Percentiles rank a stretch among this genome's conserved stretches.
These are phyloP conservation scores for Actenoides hombroni DNA, from an alignment of 2,113 vertebrate species.

Conservation along the genomic window DNA sequence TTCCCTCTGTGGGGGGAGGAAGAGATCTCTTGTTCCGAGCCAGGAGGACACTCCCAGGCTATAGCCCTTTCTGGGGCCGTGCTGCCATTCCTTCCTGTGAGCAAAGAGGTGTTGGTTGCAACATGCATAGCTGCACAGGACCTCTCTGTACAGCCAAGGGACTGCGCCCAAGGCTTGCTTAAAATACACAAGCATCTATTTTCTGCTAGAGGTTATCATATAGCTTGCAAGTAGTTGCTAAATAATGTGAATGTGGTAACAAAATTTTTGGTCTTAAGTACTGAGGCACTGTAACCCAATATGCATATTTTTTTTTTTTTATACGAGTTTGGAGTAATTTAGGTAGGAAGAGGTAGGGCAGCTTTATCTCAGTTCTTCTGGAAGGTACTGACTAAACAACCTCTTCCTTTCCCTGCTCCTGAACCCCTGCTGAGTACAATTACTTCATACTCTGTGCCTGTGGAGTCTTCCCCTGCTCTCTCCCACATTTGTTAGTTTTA, in stretches of 20 bases:
- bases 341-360: slow-evolving; percentile 29
- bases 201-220: background rate
- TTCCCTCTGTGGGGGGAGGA: rapidly evolving
- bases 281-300: background rate
- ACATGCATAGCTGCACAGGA: background rate
- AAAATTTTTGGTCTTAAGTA: background rate
- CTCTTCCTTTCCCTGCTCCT: background rate
- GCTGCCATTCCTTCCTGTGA: rapidly evolving
- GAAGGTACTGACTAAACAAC: slow-evolving; percentile 44
- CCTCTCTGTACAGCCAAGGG: background rate
- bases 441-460: background rate
- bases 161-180: background rate
- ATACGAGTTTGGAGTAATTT: background rate
- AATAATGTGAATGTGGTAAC: background rate
- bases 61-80: background rate
- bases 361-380: background rate
- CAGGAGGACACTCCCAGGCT: background rate
- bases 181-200: background rate
- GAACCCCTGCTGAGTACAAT: slow-evolving; percentile 9
- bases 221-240: background rate
- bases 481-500: background rate
- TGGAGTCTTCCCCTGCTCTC: background rate
- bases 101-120: background rate
- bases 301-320: too few relatives aligned
- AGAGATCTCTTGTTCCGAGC: background rate